A percentile compares a stretch with the other conserved stretches of the same genome.
Evolutionary conservation across 2,888 invertebrate species (phyloP).

Genomic region (Zaprionus obscuricornis): DNA sequence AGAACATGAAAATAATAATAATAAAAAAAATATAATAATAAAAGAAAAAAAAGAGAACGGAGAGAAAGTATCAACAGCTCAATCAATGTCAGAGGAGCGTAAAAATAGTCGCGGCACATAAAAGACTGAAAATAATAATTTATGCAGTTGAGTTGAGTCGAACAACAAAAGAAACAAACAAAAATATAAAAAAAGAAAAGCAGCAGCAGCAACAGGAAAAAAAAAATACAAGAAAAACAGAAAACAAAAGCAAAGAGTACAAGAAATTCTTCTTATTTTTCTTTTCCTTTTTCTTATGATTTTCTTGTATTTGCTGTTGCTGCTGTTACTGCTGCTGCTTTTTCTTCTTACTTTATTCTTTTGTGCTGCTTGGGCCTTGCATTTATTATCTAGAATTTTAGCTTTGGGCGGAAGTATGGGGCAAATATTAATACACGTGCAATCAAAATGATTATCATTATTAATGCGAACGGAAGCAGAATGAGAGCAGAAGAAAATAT

Average conservation of each 20-base stretch:
- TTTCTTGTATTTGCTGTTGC: conserved; percentile 3
- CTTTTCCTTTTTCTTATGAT: background rate
- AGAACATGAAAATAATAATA: conserved; percentile 30
- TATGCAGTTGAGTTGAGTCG: conserved; percentile 61
- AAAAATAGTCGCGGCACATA: conserved; percentile 48
- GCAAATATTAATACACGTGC: conserved; percentile 46
- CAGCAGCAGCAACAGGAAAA: conserved; percentile 1
- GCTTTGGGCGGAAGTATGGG: conserved; percentile 7
- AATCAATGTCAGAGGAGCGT: conserved; percentile 66
- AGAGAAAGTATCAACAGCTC: conserved; percentile 59
- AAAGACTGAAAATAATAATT: conserved; percentile 62
- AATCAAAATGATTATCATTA: conserved; percentile 52
- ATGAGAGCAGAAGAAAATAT: background rate
- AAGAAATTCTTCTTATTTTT: conserved; percentile 13
- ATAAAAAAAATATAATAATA: conserved; percentile 9
- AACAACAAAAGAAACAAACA: conserved; percentile 36
- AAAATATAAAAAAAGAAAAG: background rate
- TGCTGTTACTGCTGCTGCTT: background rate
- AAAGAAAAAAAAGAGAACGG: conserved; percentile 5
- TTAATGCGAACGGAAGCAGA: conserved; percentile 25
- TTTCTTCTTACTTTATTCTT: background rate
- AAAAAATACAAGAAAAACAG: background rate
- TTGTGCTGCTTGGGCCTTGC: conserved; percentile 17
- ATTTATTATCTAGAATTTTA: conserved; percentile 31
- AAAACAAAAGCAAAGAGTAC: conserved; percentile 28